Conservation (phyloP, 2,113 vertebrate genomes). For the Nothoprocta perdicaria region DNA sequence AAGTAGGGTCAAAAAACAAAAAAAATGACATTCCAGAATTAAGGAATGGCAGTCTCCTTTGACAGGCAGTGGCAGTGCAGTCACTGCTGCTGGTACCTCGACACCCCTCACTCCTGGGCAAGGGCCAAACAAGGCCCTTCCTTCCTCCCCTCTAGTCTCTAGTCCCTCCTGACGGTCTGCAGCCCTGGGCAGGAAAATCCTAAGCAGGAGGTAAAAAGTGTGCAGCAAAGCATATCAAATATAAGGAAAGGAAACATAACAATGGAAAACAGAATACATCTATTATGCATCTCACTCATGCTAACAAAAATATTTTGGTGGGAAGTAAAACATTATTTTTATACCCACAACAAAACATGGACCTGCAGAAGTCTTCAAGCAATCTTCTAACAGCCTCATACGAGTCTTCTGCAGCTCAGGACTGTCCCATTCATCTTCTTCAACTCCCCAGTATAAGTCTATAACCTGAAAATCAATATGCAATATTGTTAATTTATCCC, state of each 20-base stretch:
- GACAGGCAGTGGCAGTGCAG: background rate
- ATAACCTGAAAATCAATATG: slow-evolving; percentile 84
- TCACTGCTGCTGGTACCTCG: background rate
- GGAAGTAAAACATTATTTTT: slow-evolving; percentile 77
- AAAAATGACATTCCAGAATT: background rate
- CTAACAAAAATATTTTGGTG: background rate
- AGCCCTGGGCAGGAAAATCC: background rate
- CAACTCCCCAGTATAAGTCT: slow-evolving; percentile 97
- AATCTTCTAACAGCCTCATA: slow-evolving; percentile 96
- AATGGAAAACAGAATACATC: background rate
- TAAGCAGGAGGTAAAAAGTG: background rate
- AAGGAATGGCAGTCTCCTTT: background rate
- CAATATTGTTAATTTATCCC: background rate
- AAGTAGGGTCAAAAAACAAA: background rate
- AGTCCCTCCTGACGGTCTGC: background rate
- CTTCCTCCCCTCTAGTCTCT: background rate
- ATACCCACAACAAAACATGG: slow-evolving; percentile 99
- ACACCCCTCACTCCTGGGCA: background rate
- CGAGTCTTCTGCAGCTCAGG: slow-evolving; percentile 92
- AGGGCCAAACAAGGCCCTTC: background rate
- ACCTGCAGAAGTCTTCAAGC: slow-evolving; percentile 95
- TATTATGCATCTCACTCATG: background rate
- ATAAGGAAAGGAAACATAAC: no score
- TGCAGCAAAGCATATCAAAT: background rate
- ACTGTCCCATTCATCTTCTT: slow-evolving; percentile 93